Conservation (phyloP, 2,797 vertebrate species). For the Ctenosaura bakeri region DNA sequence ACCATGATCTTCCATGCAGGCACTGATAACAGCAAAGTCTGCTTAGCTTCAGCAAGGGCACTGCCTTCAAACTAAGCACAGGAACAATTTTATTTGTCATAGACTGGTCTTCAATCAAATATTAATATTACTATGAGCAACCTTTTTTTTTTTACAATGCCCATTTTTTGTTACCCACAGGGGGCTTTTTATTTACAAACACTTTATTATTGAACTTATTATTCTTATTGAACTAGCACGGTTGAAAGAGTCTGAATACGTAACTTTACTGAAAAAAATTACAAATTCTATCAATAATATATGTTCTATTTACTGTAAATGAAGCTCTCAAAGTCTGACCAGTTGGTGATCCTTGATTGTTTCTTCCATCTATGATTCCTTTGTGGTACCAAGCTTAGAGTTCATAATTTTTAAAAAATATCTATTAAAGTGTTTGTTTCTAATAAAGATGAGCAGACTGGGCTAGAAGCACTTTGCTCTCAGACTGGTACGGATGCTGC, state of each 20-base stretch:
- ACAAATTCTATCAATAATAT: too few relatives aligned
- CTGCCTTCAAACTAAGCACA: neutral
- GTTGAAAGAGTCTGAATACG: neutral
- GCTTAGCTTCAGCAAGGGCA: neutral
- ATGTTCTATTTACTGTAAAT: neutral
- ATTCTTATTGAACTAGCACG: neutral
- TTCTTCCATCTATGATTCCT: slow-evolving; percentile 78
- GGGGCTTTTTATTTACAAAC: neutral
- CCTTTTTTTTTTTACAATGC: neutral
- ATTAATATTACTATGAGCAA: neutral
- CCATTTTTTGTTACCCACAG: neutral
- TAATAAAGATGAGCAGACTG: slow-evolving; percentile 73
- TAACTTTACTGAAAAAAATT: neutral
- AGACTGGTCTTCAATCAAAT: neutral
- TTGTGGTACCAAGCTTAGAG: slow-evolving; percentile 72
- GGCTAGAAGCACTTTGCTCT: slow-evolving; percentile 73
- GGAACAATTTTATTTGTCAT: neutral
- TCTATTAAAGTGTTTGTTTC: slow-evolving; percentile 71
- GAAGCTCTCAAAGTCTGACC: neutral
- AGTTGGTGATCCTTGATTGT: slow-evolving; percentile 51
- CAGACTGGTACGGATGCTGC: slow-evolving; percentile 68
- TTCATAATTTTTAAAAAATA: slow-evolving; percentile 44
- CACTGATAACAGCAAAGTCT: neutral
- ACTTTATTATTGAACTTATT: neutral
- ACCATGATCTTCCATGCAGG: neutral